A percentile compares a stretch with the other conserved stretches of the same genome.
These are phyloP conservation scores for Fundulus diaphanus DNA, from an alignment of 2,797 vertebrate species.

Conservation along the genomic window DNA sequence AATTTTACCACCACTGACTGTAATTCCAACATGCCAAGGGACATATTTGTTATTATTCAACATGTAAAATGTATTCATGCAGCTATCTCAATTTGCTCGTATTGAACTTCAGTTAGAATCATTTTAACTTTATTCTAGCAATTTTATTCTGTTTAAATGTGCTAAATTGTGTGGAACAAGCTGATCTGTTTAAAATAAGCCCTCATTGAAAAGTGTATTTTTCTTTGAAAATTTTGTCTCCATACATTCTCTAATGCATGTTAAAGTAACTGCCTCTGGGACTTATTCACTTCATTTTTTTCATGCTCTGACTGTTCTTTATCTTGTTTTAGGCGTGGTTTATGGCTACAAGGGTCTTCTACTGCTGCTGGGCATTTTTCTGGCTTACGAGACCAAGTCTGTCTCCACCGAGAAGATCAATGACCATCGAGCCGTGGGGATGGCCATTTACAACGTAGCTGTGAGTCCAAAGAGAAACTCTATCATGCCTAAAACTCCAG, in stretches of 20 bases:
- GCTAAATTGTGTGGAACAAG: neutral
- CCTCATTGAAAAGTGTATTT: neutral
- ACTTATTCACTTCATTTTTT: too few species aligned
- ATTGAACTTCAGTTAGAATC: neutral
- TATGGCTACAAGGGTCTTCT: conserved; percentile 95
- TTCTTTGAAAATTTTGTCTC: too few species aligned
- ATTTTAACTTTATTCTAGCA: neutral
- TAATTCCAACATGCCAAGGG: neutral
- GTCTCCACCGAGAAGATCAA: conserved; percentile 97
- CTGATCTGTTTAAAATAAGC: neutral
- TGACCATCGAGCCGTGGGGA: conserved; percentile 94
- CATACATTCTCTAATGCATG: too few species aligned
- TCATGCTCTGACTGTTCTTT: neutral
- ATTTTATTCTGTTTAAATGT: too few species aligned
- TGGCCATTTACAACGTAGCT: conserved; percentile 97
- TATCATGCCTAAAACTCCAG: conserved; percentile 24
- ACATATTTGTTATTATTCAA: neutral
- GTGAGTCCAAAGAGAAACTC: conserved; percentile 79
- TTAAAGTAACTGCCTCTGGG: neutral
- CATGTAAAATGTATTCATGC: neutral
- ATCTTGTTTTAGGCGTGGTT: conserved; percentile 83
- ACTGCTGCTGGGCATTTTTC: conserved; percentile 91
- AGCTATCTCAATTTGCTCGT: neutral
- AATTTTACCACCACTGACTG: neutral
- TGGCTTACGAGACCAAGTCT: conserved; percentile 96